Conservation (phyloP, 1,140 invertebrate species). For the Drosophila serrata region DNA sequence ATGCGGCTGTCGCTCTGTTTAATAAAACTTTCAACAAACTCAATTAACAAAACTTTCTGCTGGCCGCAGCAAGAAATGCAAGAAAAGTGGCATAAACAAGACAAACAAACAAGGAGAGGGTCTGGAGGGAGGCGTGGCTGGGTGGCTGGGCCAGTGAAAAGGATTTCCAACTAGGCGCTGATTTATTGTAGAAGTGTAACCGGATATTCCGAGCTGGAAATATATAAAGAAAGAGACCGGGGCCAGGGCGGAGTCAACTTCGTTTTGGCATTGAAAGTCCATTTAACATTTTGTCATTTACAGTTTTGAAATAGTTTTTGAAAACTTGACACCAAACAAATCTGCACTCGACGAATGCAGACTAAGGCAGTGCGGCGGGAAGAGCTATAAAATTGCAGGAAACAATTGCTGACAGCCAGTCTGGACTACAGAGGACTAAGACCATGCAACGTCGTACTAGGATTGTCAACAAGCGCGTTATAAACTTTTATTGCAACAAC, state of each 20-base stretch:
- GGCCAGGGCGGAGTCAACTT: constrained; percentile 20
- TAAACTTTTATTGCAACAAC: constrained; percentile 80
- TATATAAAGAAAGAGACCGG: constrained; percentile 18
- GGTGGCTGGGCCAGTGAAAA: constrained; percentile 13
- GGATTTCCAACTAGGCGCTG: constrained; percentile 73
- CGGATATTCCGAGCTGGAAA: constrained; percentile 67
- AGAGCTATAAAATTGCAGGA: constrained; percentile 75
- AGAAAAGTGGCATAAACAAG: constrained; percentile 83
- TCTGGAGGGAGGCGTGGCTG: not conserved
- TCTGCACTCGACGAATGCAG: constrained; percentile 37
- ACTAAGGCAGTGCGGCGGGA: constrained; percentile 6
- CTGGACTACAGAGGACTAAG: constrained; percentile 21
- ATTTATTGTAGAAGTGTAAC: constrained; percentile 81
- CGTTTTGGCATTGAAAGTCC: constrained; percentile 82
- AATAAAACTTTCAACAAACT: constrained; percentile 84
- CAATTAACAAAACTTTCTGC: constrained; percentile 81
- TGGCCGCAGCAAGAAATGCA: constrained; percentile 79
- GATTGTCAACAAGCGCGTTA: constrained; percentile 81
- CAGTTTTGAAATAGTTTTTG: constrained; percentile 85
- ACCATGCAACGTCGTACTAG: constrained; percentile 72
- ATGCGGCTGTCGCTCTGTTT: constrained; percentile 77
- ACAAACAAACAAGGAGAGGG: constrained; percentile 70
- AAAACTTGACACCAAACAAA: constrained; percentile 82
- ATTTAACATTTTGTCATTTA: constrained; percentile 85
- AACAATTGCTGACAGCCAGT: constrained; percentile 73